A percentile compares a stretch with the other conserved stretches of the same genome.
These are phyloP conservation scores for Rhinophrynus dorsalis DNA, from an alignment of 2,797 vertebrate genomes.

Conservation along the genomic window DNA sequence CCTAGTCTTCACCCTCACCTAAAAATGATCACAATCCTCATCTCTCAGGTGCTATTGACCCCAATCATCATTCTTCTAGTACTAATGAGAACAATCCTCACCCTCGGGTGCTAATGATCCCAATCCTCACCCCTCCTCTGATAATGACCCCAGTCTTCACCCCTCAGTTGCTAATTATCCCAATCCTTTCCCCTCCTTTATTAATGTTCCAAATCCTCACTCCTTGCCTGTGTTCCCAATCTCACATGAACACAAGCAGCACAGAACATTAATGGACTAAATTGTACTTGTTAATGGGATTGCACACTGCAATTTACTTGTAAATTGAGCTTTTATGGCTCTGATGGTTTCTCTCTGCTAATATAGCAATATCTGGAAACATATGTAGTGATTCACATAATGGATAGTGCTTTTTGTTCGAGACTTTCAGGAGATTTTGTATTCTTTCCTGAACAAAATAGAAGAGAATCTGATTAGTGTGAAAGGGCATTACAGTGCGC, in stretches of 20 bases:
- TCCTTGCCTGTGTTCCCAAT: not conserved
- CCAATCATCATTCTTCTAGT: too few species aligned
- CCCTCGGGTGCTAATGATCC: too few species aligned
- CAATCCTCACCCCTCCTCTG: too few species aligned
- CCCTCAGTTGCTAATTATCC: too few species aligned
- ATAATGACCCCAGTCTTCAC: too few species aligned
- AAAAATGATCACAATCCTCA: too few species aligned
- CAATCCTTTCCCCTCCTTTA: too few species aligned
- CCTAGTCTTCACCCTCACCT: too few species aligned
- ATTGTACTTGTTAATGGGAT: not conserved
- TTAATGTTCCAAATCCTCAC: not conserved
- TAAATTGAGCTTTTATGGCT: not conserved
- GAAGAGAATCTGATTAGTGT: too few species aligned
- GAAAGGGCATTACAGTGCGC: not conserved
- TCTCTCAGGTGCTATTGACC: too few species aligned
- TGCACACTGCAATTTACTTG: accelerated
- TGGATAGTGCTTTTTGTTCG: not conserved
- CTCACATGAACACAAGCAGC: not conserved
- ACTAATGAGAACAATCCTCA: too few species aligned
- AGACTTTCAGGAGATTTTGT: not conserved
- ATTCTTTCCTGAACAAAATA: not conserved
- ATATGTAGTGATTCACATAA: not conserved
- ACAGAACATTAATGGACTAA: constrained; percentile 6
- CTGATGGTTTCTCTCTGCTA: not conserved
- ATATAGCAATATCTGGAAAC: not conserved